These are phyloP conservation scores for Epinotia brunnichana DNA, from an alignment of 2,888 invertebrate genomes.

Conservation along the genomic window DNA sequence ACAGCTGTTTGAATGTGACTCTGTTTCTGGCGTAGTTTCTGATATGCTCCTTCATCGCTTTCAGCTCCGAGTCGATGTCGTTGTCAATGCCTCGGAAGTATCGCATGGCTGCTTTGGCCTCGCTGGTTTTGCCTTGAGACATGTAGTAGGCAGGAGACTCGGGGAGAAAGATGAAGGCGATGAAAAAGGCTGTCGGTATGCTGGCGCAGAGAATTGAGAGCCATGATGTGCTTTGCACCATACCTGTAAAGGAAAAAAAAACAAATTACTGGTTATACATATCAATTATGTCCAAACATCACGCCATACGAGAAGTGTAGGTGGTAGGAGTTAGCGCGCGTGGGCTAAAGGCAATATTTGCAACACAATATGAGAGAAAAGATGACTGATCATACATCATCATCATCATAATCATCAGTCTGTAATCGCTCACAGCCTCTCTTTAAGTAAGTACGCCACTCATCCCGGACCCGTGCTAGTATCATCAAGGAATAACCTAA, in stretches of 20 bases:
- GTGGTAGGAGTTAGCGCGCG: no score
- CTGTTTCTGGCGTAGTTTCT: slow-evolving; percentile 73
- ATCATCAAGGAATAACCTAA: no score
- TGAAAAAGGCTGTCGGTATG: slow-evolving; percentile 74
- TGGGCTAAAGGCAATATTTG: no score
- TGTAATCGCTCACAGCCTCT: no score
- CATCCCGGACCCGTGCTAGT: no score
- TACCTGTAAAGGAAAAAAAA: slow-evolving; percentile 62
- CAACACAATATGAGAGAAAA: no score
- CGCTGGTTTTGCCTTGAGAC: slow-evolving; percentile 79
- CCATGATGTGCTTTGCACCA: slow-evolving; percentile 71
- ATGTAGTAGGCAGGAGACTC: slow-evolving; percentile 88
- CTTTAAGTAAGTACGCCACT: no score
- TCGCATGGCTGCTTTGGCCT: slow-evolving; percentile 84
- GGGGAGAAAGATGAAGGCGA: slow-evolving; percentile 85
- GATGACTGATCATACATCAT: no score
- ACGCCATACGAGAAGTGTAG: no score
- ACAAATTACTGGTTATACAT: no score
- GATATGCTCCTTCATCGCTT: slow-evolving; percentile 74
- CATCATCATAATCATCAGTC: no score
- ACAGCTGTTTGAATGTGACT: slow-evolving; percentile 75
- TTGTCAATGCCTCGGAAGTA: slow-evolving; percentile 86
- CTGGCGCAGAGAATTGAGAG: slow-evolving; percentile 72
- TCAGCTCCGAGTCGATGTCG: slow-evolving; percentile 83
- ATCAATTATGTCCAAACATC: no score